Percentiles rank a stretch among this genome's conserved stretches.
phyloP scores from a whole-genome alignment of 2,888 invertebrate species.

The Pyrochroa serraticornis region DNA sequence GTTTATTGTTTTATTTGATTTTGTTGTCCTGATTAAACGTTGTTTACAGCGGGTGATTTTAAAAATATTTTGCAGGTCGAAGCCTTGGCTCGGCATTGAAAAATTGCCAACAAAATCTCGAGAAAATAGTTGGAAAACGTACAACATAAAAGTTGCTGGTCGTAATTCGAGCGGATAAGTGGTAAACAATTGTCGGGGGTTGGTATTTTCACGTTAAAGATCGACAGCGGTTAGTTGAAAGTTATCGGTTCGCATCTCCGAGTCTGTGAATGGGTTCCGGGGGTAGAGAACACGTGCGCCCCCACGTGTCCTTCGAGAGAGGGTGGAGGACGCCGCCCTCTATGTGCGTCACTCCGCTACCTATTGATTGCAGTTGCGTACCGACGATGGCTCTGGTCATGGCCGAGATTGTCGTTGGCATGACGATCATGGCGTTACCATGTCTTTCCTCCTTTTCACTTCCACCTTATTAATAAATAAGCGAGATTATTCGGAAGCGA shows the following conservation, averaged over 20 bases:
- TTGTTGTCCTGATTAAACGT: not conserved
- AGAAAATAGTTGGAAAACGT: not conserved
- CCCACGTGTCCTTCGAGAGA: constrained; percentile 54
- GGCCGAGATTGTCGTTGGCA: constrained; percentile 50
- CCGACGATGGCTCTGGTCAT: constrained; percentile 45
- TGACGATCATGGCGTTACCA: constrained; percentile 46
- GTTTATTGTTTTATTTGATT: not conserved
- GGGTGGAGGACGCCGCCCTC: constrained; percentile 48
- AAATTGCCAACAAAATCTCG: not conserved
- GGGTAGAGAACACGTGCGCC: constrained; percentile 52
- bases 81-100: constrained; percentile 8
- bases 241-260: constrained; percentile 50
- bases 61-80: constrained; percentile 6
- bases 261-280: constrained; percentile 50
- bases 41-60: not conserved
- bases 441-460: constrained; percentile 41
- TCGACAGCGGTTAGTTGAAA: constrained; percentile 31
- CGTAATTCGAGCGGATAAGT: not conserved
- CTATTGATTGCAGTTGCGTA: constrained; percentile 51
- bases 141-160: not conserved
- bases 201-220: constrained; percentile 3
- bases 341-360: constrained; percentile 55
- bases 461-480: constrained; percentile 33
- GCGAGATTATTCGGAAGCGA: constrained; percentile 19
- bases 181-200: not conserved